phyloP scores from a whole-genome alignment of 2,888 invertebrate genomes.

The Chalcis sispes region DNA sequence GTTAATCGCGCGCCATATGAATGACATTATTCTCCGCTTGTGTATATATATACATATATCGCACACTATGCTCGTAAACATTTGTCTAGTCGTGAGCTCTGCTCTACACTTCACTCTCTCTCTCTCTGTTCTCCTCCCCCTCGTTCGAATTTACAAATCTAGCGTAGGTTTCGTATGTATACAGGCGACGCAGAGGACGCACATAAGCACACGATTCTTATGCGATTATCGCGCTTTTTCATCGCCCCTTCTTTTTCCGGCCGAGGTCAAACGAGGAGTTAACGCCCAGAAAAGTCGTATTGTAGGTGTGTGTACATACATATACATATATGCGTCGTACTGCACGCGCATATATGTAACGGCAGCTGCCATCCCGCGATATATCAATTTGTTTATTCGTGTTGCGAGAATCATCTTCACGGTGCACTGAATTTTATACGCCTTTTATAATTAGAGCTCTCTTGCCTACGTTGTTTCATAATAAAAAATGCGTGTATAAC shows the following conservation, averaged over 20 bases:
- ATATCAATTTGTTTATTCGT: conserved; percentile 48
- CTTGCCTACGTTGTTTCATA: too few relatives aligned
- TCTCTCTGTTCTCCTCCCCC: not conserved
- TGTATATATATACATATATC: not conserved
- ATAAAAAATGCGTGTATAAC: too few relatives aligned
- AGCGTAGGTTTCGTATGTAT: conserved; percentile 13
- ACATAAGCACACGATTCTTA: conserved; percentile 60
- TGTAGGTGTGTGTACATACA: not conserved
- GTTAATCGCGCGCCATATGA: conserved; percentile 65
- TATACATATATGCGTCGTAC: not conserved
- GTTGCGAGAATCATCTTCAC: conserved; percentile 10
- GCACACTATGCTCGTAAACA: not conserved
- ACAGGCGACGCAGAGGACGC: conserved; percentile 55
- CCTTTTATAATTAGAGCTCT: too few relatives aligned
- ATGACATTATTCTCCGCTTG: conserved; percentile 64
- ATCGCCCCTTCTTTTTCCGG: conserved; percentile 48
- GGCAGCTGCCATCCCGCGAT: conserved; percentile 25
- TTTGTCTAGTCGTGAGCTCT: conserved; percentile 13
- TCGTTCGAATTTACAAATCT: not conserved
- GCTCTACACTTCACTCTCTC: not conserved
- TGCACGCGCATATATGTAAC: not conserved
- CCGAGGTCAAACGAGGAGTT: conserved; percentile 8
- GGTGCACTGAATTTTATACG: not conserved
- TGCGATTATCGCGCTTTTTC: conserved; percentile 55
- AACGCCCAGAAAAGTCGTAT: conserved; percentile 41